Evolutionary conservation across 2,113 vertebrate genomes (phyloP).

Genomic region (Proteles cristata): DNA sequence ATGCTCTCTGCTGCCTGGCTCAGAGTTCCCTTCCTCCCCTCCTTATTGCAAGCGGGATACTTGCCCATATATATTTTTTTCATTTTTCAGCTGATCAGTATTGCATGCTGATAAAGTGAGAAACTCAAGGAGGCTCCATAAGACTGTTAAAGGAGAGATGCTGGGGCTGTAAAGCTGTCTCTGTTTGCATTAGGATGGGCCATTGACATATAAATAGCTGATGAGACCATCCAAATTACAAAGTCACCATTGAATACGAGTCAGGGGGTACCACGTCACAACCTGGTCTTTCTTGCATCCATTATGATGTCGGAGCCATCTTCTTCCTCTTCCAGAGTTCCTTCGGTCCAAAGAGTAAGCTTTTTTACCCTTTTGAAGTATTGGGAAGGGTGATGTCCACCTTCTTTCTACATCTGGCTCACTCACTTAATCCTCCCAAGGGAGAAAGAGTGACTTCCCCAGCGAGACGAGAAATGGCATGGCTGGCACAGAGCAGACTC

Average conservation of each 20-base stretch:
- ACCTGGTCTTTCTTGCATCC: neutral
- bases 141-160: too few species aligned
- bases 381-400: neutral
- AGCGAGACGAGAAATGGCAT: rapidly evolving
- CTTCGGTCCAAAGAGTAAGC: neutral
- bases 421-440: neutral
- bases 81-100: neutral
- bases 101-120: neutral
- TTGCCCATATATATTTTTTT: neutral
- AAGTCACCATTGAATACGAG: neutral
- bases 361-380: neutral
- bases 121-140: neutral
- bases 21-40: neutral
- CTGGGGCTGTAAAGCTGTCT: neutral
- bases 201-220: neutral
- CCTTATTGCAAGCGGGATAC: neutral
- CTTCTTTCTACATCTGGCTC: neutral
- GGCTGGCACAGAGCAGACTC: too few species aligned
- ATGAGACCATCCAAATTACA: neutral
- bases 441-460: neutral
- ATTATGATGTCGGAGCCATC: neutral
- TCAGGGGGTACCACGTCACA: neutral
- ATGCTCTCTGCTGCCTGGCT: neutral
- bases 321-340: neutral
- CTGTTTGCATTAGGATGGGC: neutral